Evolutionary conservation across 2,888 invertebrate species (phyloP).

Genomic region (Noctua comes): DNA sequence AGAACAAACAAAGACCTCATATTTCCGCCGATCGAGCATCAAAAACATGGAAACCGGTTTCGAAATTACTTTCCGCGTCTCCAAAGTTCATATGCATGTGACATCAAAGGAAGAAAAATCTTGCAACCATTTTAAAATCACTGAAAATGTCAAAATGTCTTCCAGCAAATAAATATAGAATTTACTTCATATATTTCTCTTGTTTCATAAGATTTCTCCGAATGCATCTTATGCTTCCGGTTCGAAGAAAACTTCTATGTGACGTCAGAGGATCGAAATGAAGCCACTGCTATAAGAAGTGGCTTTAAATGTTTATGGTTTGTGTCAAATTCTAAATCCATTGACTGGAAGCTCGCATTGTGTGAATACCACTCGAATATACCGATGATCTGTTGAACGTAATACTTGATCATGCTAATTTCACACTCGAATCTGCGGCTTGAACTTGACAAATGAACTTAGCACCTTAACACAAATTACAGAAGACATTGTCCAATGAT

Average conservation of each 20-base stretch:
- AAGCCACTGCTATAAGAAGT: conserved; percentile 49
- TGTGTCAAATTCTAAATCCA: conserved; percentile 42
- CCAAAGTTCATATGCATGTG: conserved; percentile 26
- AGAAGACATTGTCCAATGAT: background rate
- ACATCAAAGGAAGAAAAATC: conserved; percentile 48
- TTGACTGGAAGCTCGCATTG: conserved; percentile 23
- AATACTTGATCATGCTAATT: background rate
- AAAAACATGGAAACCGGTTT: conserved; percentile 19
- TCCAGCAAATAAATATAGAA: conserved; percentile 48
- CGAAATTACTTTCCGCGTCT: conserved; percentile 34
- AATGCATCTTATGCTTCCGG: conserved; percentile 53
- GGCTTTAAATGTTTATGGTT: conserved; percentile 51
- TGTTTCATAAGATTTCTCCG: conserved; percentile 55
- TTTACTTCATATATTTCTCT: conserved; percentile 40
- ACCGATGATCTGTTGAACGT: background rate
- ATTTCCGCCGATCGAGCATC: conserved; percentile 8
- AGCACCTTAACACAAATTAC: background rate
- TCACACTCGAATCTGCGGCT: background rate
- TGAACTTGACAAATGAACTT: background rate
- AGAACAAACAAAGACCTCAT: conserved; percentile 16
- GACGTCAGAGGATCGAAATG: conserved; percentile 47
- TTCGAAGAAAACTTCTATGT: conserved; percentile 60
- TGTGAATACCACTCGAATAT: conserved; percentile 13
- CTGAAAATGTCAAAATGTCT: conserved; percentile 45
- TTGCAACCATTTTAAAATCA: conserved; percentile 41